Conservation (phyloP, 2,888 invertebrate species). For the Agelastica alni region DNA sequence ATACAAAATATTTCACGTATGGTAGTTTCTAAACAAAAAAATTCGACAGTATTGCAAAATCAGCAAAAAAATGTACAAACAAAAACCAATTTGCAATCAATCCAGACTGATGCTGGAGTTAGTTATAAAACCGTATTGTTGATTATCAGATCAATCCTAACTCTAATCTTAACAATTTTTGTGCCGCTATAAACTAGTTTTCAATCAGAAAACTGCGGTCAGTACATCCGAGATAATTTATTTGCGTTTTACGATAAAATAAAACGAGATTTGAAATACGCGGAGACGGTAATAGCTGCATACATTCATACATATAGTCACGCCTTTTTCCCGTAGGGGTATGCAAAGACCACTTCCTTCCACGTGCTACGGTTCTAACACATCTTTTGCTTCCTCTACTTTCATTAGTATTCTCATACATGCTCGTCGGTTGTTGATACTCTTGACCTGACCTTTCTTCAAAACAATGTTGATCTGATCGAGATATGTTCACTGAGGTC, state of each 20-base stretch:
- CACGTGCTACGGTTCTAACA: too few species aligned
- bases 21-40: background rate
- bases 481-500: too few species aligned
- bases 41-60: background rate
- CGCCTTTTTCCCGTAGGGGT: too few species aligned
- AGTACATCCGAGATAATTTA: conserved; percentile 7
- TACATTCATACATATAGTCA: too few species aligned
- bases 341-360: too few species aligned
- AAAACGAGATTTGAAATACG: conserved; percentile 21
- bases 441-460: too few species aligned
- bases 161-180: conserved; percentile 5
- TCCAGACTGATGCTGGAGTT: background rate
- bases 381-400: too few species aligned
- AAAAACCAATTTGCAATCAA: background rate
- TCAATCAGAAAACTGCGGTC: conserved; percentile 11
- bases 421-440: too few species aligned
- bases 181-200: conserved; percentile 11
- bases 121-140: conserved; percentile 6
- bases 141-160: conserved; percentile 8
- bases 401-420: too few species aligned
- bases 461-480: too few species aligned
- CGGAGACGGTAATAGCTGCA: conserved; percentile 22
- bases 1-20: background rate
- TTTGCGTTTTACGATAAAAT: conserved; percentile 8
- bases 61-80: background rate